Conservation (phyloP, 2,888 invertebrate genomes). For the Caenorhabditis sp. region DNA sequence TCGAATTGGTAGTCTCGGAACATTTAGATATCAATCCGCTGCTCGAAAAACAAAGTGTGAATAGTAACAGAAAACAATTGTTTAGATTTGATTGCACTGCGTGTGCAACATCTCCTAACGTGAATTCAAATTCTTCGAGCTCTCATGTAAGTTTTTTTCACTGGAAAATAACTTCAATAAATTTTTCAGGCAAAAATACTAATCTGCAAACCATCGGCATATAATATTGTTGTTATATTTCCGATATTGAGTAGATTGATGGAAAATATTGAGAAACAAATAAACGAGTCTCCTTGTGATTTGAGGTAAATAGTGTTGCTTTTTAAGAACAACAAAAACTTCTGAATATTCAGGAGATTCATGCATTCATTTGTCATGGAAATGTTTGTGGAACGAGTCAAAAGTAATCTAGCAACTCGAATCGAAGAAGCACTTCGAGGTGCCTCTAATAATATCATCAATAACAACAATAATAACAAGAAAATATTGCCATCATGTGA, state of each 20-base stretch:
- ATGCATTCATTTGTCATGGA: slow-evolving; percentile 86
- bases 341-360: slow-evolving; percentile 74
- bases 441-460: slow-evolving; percentile 2
- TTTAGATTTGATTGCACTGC: slow-evolving; percentile 64
- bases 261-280: slow-evolving; percentile 80
- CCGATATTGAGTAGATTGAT: slow-evolving; percentile 84
- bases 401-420: slow-evolving; percentile 52
- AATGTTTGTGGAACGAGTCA: slow-evolving; percentile 77
- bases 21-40: slow-evolving; percentile 62
- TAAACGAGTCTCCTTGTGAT: slow-evolving; percentile 46
- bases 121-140: slow-evolving; percentile 14
- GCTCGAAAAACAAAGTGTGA: slow-evolving; percentile 30
- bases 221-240: slow-evolving; percentile 78
- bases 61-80: slow-evolving; percentile 32
- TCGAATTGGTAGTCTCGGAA: slow-evolving; percentile 60
- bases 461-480: slow-evolving; percentile 27
- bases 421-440: slow-evolving; percentile 50
- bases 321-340: slow-evolving; percentile 74
- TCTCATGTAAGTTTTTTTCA: slow-evolving; percentile 25
- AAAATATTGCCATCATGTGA: slow-evolving; percentile 57
- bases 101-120: slow-evolving; percentile 44
- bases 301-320: slow-evolving; percentile 24
- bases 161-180: not conserved
- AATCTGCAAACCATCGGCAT: slow-evolving; percentile 77
- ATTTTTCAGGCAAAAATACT: slow-evolving; percentile 54